Conservation (phyloP, 2,888 invertebrate genomes). For the Pyrocoelia pectoralis region DNA sequence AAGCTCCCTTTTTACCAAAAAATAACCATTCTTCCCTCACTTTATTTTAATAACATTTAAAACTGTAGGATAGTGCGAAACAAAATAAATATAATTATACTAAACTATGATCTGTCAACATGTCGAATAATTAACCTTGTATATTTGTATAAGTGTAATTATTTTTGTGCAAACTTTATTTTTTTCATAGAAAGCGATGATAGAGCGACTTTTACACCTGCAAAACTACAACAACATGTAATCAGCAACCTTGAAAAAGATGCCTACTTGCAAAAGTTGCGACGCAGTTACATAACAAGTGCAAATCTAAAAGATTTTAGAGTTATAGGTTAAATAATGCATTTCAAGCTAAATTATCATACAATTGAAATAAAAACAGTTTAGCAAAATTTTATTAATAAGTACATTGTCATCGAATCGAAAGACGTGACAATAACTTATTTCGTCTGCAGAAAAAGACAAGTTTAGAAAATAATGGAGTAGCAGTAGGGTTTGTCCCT, state of each 20-base stretch:
- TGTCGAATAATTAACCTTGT: constrained; percentile 9
- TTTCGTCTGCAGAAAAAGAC: too few species aligned
- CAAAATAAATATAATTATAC: background rate
- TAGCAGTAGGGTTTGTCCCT: too few species aligned
- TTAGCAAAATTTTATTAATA: too few species aligned
- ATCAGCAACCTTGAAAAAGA: background rate
- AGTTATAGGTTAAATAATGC: too few species aligned
- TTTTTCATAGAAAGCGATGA: background rate
- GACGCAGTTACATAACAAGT: too few species aligned
- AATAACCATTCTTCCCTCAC: too few species aligned
- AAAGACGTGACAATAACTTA: background rate
- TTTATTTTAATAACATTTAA: too few species aligned
- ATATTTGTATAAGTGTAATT: background rate
- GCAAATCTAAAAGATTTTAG: too few species aligned
- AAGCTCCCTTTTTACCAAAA: too few species aligned
- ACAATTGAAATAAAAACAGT: too few species aligned
- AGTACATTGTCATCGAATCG: background rate
- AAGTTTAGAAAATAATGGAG: background rate
- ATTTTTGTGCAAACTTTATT: background rate
- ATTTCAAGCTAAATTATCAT: too few species aligned
- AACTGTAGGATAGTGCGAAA: background rate
- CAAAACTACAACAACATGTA: background rate
- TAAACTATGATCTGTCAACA: constrained; percentile 5
- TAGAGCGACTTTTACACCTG: background rate
- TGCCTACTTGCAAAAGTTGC: background rate